Evolutionary conservation across 2,888 invertebrate species (phyloP).

Genomic region (Candidula unifasciata): DNA sequence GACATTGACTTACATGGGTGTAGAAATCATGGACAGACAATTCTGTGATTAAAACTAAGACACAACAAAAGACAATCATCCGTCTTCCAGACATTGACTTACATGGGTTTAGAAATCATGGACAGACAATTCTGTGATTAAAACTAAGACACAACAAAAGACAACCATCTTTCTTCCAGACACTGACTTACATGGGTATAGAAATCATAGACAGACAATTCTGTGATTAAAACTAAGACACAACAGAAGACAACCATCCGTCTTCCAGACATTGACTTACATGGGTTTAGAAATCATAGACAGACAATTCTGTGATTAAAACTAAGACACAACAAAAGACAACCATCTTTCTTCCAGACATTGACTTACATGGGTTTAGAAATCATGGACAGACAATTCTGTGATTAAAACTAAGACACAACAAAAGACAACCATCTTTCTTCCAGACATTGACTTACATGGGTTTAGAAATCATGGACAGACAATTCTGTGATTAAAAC

Average conservation of each 20-base stretch:
- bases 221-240: neutral
- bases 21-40: neutral
- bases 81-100: neutral
- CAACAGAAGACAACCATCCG: neutral
- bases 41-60: neutral
- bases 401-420: neutral
- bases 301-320: neutral
- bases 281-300: neutral
- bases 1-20: conserved; percentile 21
- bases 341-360: neutral
- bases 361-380: conserved; percentile 12
- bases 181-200: conserved; percentile 13
- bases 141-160: neutral
- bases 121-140: neutral
- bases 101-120: neutral
- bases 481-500: neutral
- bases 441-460: neutral
- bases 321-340: neutral
- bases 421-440: neutral
- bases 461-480: neutral
- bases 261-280: conserved; percentile 1
- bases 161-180: neutral
- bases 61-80: neutral
- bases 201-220: neutral
- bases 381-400: neutral